phyloP scores from a whole-genome alignment of 2,797 vertebrate genomes.

The Astyanax mexicanus region DNA sequence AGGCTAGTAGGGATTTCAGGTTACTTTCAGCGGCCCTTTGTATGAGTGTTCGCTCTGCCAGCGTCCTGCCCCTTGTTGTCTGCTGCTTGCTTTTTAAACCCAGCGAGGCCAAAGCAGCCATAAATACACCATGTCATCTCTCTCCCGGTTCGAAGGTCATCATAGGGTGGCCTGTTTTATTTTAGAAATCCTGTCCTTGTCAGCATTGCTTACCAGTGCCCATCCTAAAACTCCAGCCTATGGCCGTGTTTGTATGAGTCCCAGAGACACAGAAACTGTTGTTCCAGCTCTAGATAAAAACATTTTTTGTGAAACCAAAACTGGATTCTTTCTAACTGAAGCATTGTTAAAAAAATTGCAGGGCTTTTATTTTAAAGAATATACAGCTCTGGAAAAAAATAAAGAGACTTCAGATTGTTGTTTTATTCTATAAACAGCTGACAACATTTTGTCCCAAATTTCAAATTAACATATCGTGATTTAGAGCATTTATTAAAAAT shows the following conservation, averaged over 20 bases:
- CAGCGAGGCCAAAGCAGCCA: not conserved
- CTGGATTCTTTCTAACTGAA: no score
- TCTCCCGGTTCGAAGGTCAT: not conserved
- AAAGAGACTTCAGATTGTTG: no score
- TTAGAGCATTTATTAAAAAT: no score
- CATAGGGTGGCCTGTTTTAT: slow-evolving; percentile 5
- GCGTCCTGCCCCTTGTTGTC: not conserved
- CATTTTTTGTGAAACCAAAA: no score
- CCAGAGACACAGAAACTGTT: slow-evolving; percentile 10
- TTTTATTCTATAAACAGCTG: no score
- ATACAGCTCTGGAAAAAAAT: no score
- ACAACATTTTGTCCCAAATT: no score
- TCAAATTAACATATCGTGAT: no score
- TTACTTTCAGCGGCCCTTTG: not conserved
- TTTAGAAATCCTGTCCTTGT: slow-evolving; percentile 10
- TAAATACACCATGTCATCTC: slow-evolving; percentile 9
- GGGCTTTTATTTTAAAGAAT: no score
- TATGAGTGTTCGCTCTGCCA: not conserved
- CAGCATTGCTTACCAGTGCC: not conserved
- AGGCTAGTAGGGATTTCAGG: not conserved
- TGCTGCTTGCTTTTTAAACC: not conserved
- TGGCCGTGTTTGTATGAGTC: not conserved
- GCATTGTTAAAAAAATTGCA: no score
- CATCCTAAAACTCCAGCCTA: not conserved
- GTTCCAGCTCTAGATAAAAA: no score